Base-by-base conservation (phyloP, 2,888 invertebrate genomes). In the Mayetiola destructor region DNA sequence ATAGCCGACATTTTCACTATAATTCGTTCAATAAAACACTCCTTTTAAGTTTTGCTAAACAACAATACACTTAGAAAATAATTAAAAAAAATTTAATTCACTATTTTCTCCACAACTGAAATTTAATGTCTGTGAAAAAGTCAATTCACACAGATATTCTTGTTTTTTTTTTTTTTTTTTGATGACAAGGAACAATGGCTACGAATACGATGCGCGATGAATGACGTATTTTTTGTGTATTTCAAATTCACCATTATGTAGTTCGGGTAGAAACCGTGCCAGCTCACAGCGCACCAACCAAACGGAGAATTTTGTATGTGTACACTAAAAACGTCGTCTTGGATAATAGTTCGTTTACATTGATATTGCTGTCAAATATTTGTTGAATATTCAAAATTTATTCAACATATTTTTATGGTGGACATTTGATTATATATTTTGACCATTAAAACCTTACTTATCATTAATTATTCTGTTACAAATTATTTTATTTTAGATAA, bases 1-100 rank as follows among this genome's bases (percentile, higher is more conserved):
- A 86, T 85, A 63, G 72, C 71, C 63, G 73, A 71, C 72, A 73
- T 73, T 66, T 66, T 60, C 32, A 54, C 37, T 42, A 42, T 32
- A 23, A n/a, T 14, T 18, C 27, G 16, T n/a, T 30, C 30, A 54
- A 21, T 56, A 39, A 20, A 39, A 27, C 56, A 21, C n/a, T n/a
- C 56, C 21, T 56, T 56, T 55, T 42, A 42, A 42, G 23, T 42
- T 23, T 2, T 42, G 21, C 23, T 42, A 42, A 42, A 42, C 42
- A 52, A 52, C 23, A 23, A 52, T 29, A 52, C 52, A 52, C 52
- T 29, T 42, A 52, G 52, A 27, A 52, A 52, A 52, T 52, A 52
- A 52, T 52, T 52, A 52, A 52, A 52, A 52, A n/a, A n/a, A 29
- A 23, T 29, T 16, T n/a, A 29, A 52, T 52, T 52, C 52, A 29